Evolutionary conservation across 1,140 invertebrate genomes (phyloP).

Genomic region (Homalodisca vitripennis): DNA sequence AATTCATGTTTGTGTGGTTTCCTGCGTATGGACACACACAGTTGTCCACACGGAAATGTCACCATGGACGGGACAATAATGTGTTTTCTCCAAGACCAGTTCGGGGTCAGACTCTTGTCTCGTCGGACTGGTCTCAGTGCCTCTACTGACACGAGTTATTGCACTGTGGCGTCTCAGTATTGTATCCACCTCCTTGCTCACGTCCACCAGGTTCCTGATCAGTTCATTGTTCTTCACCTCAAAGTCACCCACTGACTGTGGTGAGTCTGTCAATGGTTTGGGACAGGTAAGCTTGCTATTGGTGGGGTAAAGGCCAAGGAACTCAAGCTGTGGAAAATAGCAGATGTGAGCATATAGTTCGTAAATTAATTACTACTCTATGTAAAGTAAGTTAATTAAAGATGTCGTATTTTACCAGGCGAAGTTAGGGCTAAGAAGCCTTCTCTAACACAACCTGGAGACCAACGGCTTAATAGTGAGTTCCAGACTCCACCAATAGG

Average conservation of each 20-base stretch:
- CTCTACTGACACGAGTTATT: not conserved
- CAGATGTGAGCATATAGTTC: too few relatives aligned
- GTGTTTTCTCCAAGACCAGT: not conserved
- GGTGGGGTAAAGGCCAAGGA: constrained; percentile 2
- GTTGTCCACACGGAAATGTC: constrained; percentile 11
- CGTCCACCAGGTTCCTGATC: not conserved
- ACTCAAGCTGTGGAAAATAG: constrained; percentile 5
- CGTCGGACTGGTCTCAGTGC: not conserved
- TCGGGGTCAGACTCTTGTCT: not conserved
- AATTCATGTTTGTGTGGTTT: not conserved
- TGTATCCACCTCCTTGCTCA: not conserved
- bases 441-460: too few relatives aligned
- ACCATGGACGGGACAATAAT: constrained; percentile 9
- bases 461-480: too few relatives aligned
- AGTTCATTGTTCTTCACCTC: not conserved
- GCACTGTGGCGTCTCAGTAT: not conserved
- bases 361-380: too few relatives aligned
- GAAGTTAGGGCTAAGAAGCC: too few relatives aligned
- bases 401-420: too few relatives aligned
- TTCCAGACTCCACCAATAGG: too few relatives aligned
- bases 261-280: not conserved
- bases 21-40: not conserved
- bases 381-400: too few relatives aligned
- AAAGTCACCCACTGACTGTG: not conserved
- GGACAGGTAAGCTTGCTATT: too few relatives aligned